Conservation (phyloP, 2,797 vertebrate species). For the Limnodromus scolopaceus region DNA sequence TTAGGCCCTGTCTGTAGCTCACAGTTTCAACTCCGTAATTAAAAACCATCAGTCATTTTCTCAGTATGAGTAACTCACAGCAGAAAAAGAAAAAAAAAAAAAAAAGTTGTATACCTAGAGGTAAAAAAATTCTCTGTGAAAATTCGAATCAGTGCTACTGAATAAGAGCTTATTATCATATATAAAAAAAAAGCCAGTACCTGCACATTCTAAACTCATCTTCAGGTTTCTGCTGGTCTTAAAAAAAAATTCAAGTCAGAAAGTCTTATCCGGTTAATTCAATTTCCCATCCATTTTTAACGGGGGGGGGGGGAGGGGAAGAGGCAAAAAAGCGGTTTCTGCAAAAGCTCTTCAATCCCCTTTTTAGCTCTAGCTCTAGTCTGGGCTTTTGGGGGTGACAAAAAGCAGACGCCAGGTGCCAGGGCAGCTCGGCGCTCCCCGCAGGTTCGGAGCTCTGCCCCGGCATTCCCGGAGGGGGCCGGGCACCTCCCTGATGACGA, state of each 20-base stretch:
- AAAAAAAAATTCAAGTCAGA: neutral
- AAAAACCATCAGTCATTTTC: neutral
- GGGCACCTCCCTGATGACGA: no score
- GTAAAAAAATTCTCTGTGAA: neutral
- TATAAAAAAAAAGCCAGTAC: neutral
- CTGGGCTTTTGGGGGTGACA: neutral
- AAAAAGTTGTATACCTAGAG: rapidly evolving
- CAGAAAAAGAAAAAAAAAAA: neutral
- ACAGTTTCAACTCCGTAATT: neutral
- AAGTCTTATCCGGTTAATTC: rapidly evolving
- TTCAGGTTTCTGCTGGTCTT: neutral
- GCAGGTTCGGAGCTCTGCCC: neutral
- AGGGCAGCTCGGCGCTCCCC: rapidly evolving
- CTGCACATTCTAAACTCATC: neutral
- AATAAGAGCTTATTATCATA: neutral
- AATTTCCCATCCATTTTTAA: neutral
- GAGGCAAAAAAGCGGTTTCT: neutral
- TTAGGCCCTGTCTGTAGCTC: neutral
- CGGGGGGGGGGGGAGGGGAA: no score
- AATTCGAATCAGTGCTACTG: neutral
- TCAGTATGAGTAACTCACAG: neutral
- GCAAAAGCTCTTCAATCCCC: neutral
- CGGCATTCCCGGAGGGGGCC: neutral
- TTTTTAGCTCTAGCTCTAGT: no score
- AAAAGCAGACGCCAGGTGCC: neutral